Base-by-base conservation (phyloP, 2,888 invertebrate genomes). In the Dryadula phaetusa region DNA sequence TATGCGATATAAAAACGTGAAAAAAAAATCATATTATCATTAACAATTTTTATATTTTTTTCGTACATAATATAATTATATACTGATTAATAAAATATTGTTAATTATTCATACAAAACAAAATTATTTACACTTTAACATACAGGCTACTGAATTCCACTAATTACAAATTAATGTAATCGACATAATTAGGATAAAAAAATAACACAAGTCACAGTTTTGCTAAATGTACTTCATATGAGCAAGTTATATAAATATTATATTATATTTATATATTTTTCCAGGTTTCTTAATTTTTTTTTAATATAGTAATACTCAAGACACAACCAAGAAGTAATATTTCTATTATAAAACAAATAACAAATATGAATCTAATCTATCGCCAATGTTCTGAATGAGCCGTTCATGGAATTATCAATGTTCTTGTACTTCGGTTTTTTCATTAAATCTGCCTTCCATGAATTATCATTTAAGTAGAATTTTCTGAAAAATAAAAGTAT, bases 361-460 rank as follows among this genome's bases (percentile, higher is more conserved):
- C n/a, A 6, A 3, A 16, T 10, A 10, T 8, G 18, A 40, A 6
- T 44, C 85, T 82, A 94, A 79, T 95, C 94, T 62, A 95, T 94
- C 44, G 87, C 86, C 7, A 95, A 82, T 4, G 93, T 85, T 76
- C 93, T 90, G 72, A 95, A 95, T 0, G 94, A 94, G 1, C 94
- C 94, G 62, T 87, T 93, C 87, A 94, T 87, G 0, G 77, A 70
- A 3, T 75, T 80, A 0, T 84, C 82, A 0, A 70, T 71, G 3
- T 78, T 83, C 16, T 52, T 52, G 5, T 18, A 16, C 72, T 82
- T 87, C 0, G 88, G 80, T 76, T 93, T 91, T 77, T 87, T 90
- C 60, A 81, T 84, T 70, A 94, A 90, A 74, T 95, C 93, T 0
- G 94, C 92, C 74, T 90, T 93, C 95, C 95, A 95, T 64, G 93